Conservation (phyloP, 1,140 invertebrate genomes). For the Contarinia nasturtii region DNA sequence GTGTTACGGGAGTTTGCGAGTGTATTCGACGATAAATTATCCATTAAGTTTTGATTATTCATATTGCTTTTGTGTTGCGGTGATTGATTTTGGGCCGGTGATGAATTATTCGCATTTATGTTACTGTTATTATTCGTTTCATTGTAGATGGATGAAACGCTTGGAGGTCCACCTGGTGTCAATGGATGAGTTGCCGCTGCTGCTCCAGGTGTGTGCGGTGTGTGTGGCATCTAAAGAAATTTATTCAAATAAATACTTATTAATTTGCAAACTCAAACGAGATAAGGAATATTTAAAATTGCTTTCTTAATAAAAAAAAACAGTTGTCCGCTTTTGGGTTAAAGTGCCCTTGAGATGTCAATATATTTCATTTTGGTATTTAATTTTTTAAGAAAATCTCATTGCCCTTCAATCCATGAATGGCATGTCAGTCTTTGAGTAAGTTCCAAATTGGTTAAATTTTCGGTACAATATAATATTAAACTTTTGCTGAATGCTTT, state of each 20-base stretch:
- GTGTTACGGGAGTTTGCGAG: slow-evolving; percentile 24
- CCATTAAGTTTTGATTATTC: slow-evolving; percentile 10
- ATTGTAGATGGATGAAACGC: slow-evolving; percentile 41
- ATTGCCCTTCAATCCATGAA: no score
- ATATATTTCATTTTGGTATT: no score
- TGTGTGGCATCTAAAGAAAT: slow-evolving; percentile 55
- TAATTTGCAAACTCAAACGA: no score
- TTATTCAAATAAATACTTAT: not conserved
- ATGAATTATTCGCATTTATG: slow-evolving; percentile 17
- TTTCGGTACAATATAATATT: no score
- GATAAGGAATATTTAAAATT: no score
- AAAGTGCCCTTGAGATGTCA: no score
- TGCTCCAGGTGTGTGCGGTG: slow-evolving; percentile 66
- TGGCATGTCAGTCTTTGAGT: no score
- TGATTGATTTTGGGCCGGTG: slow-evolving; percentile 15
- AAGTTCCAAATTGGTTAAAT: no score
- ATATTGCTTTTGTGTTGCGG: slow-evolving; percentile 11
- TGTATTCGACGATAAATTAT: slow-evolving; percentile 9
- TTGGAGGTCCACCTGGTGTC: slow-evolving; percentile 51
- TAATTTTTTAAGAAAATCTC: no score
- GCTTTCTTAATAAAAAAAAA: no score
- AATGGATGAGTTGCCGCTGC: slow-evolving; percentile 17
- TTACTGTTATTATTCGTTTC: slow-evolving; percentile 27
- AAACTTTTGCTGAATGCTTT: no score
- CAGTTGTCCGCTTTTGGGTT: no score